Evolutionary conservation across 2,113 vertebrate species (phyloP), one percentile per base, ranked within the genome.

Genomic region (Neopipo cinnamomea): DNA sequence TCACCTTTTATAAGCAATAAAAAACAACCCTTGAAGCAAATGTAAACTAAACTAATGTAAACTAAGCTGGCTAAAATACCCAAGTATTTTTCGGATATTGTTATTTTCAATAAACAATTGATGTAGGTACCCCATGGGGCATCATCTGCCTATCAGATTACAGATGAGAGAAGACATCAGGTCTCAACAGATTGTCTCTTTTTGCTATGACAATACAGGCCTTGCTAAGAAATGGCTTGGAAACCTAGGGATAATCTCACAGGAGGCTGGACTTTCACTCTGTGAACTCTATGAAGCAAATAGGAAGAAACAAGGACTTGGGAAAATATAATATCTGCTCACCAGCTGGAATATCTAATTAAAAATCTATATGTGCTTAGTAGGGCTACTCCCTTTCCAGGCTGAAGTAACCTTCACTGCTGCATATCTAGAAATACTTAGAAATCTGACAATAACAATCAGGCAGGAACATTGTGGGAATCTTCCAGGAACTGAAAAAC

Each of bases 401-500:
- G 47, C 31, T 91, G 65, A 78, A 92, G 74, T 49, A 61, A 79
- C 65, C 37, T 87, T 90, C 61, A 9, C 59, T 16, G 52, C 63
- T 67, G 47, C 28, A 11, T 53, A 67, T n/a, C 70, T 39, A 82
- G 76, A 87, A 89, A 95, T 68, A 65, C 71, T 79, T 58, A 65
- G 46, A 74, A 91, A 95, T 33, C 80, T 13, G 17, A 91, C 63
- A 78, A 47, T 85, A 95, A 92, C 23, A 53, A 91, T 67, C 88
- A 93, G 66, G 87, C 28, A 85, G 73, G 74, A 96, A 89, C 80
- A 70, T 70, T 67, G 88, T 52, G 42, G 71, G 81, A 93, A 96
- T 85, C 90, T 93, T 89, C 91, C 62, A 95, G 93, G 87, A 95
- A 94, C 52, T 58, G 46, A 41, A 80, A 91, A 88, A 56, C 22